These are phyloP conservation scores for Mythimna albipuncta DNA, from an alignment of 2,888 invertebrate genomes.

Conservation along the genomic window DNA sequence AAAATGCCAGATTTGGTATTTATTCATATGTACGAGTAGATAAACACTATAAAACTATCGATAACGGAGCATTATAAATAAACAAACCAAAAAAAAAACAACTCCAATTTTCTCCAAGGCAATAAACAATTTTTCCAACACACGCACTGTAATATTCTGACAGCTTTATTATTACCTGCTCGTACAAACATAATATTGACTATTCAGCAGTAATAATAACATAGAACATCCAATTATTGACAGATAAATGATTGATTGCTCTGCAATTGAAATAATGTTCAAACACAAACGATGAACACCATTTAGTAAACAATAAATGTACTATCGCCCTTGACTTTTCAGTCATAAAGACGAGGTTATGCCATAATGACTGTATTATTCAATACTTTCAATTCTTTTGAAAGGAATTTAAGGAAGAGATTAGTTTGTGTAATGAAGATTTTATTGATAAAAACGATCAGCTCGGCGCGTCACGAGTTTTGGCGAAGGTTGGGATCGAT, in stretches of 20 bases:
- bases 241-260: slow-evolving; percentile 69
- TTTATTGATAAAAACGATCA: slow-evolving; percentile 51
- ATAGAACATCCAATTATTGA: slow-evolving; percentile 73
- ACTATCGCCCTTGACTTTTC: slow-evolving; percentile 83
- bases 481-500: slow-evolving; percentile 13
- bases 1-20: too few relatives aligned
- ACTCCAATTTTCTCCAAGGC: slow-evolving; percentile 14
- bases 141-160: slow-evolving; percentile 36
- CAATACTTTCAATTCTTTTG: slow-evolving; percentile 67
- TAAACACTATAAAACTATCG: neutral
- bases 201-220: slow-evolving; percentile 63
- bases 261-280: slow-evolving; percentile 59
- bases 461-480: slow-evolving; percentile 19
- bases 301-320: slow-evolving; percentile 79
- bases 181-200: slow-evolving; percentile 46
- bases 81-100: neutral
- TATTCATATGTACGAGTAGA: too few relatives aligned
- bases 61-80: neutral
- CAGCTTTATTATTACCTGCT: slow-evolving; percentile 60
- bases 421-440: slow-evolving; percentile 63
- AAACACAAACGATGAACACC: slow-evolving; percentile 53
- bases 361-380: slow-evolving; percentile 75
- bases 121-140: slow-evolving; percentile 22
- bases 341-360: slow-evolving; percentile 72
- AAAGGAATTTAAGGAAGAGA: slow-evolving; percentile 75